Evolutionary conservation across 2,888 invertebrate genomes (phyloP), one percentile per base, ranked within the genome.

Genomic region (Diabrotica balteata): DNA sequence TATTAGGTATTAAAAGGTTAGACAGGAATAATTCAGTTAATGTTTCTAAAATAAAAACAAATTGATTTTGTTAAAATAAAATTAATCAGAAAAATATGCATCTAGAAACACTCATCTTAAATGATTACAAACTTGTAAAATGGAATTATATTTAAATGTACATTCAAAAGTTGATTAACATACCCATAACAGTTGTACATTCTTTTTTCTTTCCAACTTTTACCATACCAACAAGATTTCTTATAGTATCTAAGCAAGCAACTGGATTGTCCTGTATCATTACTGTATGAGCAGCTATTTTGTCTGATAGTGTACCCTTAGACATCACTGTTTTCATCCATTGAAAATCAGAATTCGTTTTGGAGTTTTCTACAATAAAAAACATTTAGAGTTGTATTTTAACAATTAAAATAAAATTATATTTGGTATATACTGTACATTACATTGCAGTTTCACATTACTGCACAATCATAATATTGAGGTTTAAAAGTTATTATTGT

Each of bases 291-390:
- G 96, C 96, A 4, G 96, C 95, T 67, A 95, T 89, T 85, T 92
- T 93, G 83, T 97, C 97, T 0, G 91, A 89, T 0, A 91, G 88
- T 0, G 96, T 95, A 72, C 97, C 97, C 75, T 91, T 91, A 9
- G 89, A 86, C 74, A 95, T 85, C 8, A 96, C 89, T 2, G 91
- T 92, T 75, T 90, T 88, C 71, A 94, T 89, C 95, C 95, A 95
- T 65, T 89, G 87, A 76, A 88, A 89, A 75, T 92, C 91, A 0
- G 90, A 88, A 75, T 87, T 87, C 63, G 86, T 86, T 74, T 85
- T 87, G 58, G 87, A 82, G 78, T 87, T 88, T 86, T 84, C 81
- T 88, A 81, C 45, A 79, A 77, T 4, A 32, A 32, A 32, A 32
- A 32, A 32, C 32, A 32, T 32, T 32, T 32, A 32, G 32, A 32